Evolutionary conservation across 2,113 vertebrate species (phyloP), one percentile per base, ranked within the genome.

Genomic region (Corapipo altera): DNA sequence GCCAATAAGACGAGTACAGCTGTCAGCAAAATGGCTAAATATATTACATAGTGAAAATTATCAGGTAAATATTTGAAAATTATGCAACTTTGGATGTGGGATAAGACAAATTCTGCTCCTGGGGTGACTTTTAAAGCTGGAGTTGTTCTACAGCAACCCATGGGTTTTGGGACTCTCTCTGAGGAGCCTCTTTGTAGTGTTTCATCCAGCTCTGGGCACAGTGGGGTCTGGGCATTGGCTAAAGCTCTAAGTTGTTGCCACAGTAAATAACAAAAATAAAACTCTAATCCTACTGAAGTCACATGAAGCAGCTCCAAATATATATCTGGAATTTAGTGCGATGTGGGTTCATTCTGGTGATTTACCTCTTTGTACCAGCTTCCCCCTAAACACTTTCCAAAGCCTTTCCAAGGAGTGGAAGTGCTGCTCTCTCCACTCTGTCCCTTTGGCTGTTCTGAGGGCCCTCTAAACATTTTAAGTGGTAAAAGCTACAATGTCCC

Each of bases 11-110:
- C 80, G 81, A 88, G 85, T 61, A 81, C 88, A 90, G 91, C 85
- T 96, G 92, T 94, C 96, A 97, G 92, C 92, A 93, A 85, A 92
- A 95, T 69, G 66, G 80, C 75, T 61, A 72, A 95, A 94, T 83
- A 49, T 83, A 71, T 88, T 79, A 81, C 48, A 71, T 6, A 73
- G 80, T 0, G 48, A 13, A 96, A 82, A 90, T 94, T 83, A 89
- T 30, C 79, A 77, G 91, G 96, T 93, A 95, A 91, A 92, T 89
- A 87, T 85, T 94, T 59, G 95, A 94, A 89, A 86, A 85, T 79
- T 39, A 20, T 37, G 80, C 85, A 72, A 74, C 54, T 80, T 28
- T 71, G 55, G 33, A 19, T 23, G 48, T 39, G 66, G 70, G 64
- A 85, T 48, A 59, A 70, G 23, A 41, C 66, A 7, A 77, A 64